Base-by-base conservation (phyloP, 2,888 invertebrate genomes). In the Drosophila kambysellisi region DNA sequence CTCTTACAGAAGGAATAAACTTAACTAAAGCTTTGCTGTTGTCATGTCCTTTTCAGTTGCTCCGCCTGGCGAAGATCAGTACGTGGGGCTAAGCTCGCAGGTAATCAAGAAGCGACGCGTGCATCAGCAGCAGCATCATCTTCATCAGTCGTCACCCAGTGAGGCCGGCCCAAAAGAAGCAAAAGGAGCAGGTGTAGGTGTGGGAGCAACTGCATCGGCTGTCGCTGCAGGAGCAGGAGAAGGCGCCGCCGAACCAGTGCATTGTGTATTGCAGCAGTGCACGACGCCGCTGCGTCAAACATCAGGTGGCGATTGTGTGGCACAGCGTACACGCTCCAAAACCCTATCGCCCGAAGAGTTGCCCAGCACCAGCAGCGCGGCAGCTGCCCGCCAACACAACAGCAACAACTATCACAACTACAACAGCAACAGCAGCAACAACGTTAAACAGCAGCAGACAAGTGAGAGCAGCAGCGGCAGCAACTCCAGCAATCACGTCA, bases 311-410 rank as follows among this genome's bases (percentile, higher is more conserved):
- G 93, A 93, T 84, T 93, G 93, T 74, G 92, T 93, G 65, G 93
- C 93, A 48, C 91, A 91, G 64, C 84, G 93, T 70, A 93, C 93
- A 51, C 91, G 93, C 39, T 93, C 93, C 25, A 93, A 92, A 77
- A 92, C 93, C 32, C 53, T 88, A 32, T 83, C 89, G 41, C 89
- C 89, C 17, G 88, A 90, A 57, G 86, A 87, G 70, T 56, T 81
- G 67, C 81, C 89, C 6, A 88, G 86, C 74, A 86, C 88, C 12
- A 88, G 89, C 79, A 79, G 76, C 43, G 76, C 81, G 48, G 75
- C 77, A 7, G 85, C 80, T 46, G 78, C 82, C 7, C 79, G 88
- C 32, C 69, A 61, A 39, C 29, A 39, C 29, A 37, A 56, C 63
- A 81, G 43, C 46, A 74, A 30, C 57, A 57, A 41, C 52, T 67